Evolutionary conservation across 2,113 vertebrate species (phyloP), one percentile per base, ranked within the genome.

Genomic region (Actenoides hombroni): DNA sequence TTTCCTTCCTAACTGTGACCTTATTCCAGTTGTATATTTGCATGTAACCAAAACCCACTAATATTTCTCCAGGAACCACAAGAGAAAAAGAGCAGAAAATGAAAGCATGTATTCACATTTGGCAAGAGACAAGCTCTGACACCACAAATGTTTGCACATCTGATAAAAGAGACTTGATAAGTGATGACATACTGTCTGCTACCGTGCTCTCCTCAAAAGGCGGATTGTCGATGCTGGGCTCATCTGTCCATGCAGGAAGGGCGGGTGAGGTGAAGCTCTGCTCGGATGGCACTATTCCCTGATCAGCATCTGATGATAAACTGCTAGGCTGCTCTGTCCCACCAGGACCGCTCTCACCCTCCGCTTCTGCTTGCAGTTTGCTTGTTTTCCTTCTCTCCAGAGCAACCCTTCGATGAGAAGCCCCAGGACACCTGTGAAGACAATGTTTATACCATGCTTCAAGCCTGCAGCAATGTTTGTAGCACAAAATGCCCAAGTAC

Each of bases 171-270:
- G 31, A 76, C 64, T 67, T 63, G 60, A 12, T 48, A 73, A 83
- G 85, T 9, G 86, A 16, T 39, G 93, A 98, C 99, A 94, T 98
- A 99, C 99, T 98, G 92, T 99, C 99, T 83, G 99, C 98, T 83
- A 98, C 98, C 0, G 98, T 97, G 97, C 83, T 99, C 97, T 99
- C 99, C 92, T 99, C 99, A 46, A 99, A 99, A 94, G 99, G 98
- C 1, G 98, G 99, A 97, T 99, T 99, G 97, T 99, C 99, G 6
- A 99, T 97, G 86, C 99, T 92, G 3, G 99, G 98, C 28, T 99
- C 99, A 5, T 99, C 98, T 0, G 98, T 98, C 99, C 99, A 99
- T 0, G 90, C 17, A 3, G 99, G 98, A 46, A 98, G 97, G 24
- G 98, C 91, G 3, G 97, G 90, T 4, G 97, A 96, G 18, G 97